Conservation (phyloP, 2,113 vertebrate species). For the Ageneiosus marmoratus region DNA sequence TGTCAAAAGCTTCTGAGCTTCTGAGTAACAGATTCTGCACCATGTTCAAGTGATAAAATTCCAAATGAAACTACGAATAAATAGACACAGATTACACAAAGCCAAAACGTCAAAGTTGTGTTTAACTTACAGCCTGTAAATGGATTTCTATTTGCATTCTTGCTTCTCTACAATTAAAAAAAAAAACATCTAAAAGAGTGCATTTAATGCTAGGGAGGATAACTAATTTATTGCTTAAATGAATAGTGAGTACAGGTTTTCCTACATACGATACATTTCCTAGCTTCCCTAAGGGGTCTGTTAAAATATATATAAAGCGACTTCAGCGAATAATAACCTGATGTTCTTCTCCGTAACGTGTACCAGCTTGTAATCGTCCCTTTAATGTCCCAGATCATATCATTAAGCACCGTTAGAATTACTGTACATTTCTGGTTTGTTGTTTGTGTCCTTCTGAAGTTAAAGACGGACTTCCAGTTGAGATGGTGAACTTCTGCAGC, state of each 20-base stretch:
- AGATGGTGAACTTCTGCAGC: conserved; percentile 57
- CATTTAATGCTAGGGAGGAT: conserved; percentile 44
- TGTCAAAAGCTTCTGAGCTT: too few species aligned
- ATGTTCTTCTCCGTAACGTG: conserved; percentile 45
- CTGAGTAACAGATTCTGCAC: background rate
- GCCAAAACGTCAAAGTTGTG: background rate
- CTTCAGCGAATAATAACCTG: conserved; percentile 53
- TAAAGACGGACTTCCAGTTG: conserved; percentile 54
- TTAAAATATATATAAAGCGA: conserved; percentile 57
- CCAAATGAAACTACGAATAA: background rate
- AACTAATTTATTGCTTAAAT: conserved; percentile 35
- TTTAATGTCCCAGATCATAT: conserved; percentile 55
- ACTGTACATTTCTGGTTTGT: conserved; percentile 35
- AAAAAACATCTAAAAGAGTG: conserved; percentile 40
- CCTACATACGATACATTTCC: conserved; percentile 53
- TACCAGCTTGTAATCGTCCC: conserved; percentile 57
- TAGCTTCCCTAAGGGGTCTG: conserved; percentile 50
- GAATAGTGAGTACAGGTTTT: conserved; percentile 33
- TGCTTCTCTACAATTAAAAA: background rate
- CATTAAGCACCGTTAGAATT: conserved; percentile 56
- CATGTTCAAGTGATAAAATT: background rate
- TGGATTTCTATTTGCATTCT: background rate
- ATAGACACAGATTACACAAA: background rate
- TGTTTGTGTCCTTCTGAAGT: background rate
- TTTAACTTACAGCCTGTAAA: background rate